These are phyloP conservation scores for Cossypha polioptera DNA, from an alignment of 2,797 vertebrate genomes.

Conservation along the genomic window DNA sequence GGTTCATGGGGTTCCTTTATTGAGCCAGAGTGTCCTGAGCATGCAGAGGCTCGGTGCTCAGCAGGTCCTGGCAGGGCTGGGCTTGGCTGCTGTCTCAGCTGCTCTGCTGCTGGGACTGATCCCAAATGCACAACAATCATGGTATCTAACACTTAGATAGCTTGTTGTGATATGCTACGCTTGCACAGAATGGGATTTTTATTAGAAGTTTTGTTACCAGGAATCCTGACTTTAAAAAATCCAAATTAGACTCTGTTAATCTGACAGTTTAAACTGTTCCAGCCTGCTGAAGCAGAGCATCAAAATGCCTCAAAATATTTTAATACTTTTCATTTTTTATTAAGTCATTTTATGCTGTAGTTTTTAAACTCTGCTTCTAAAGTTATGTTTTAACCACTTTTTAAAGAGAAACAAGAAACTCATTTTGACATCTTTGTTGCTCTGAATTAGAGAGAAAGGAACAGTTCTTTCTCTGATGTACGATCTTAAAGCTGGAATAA, in stretches of 20 bases:
- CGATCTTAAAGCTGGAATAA: constrained; percentile 41
- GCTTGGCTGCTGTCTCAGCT: neutral
- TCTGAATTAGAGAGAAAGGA: neutral
- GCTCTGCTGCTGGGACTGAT: neutral
- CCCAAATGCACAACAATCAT: rapidly evolving
- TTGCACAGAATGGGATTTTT: neutral
- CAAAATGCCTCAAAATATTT: neutral
- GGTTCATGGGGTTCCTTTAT: no score
- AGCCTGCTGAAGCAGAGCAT: neutral
- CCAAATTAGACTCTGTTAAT: neutral
- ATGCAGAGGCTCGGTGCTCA: no score
- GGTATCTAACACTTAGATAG: neutral
- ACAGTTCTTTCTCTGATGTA: neutral
- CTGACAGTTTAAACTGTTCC: neutral
- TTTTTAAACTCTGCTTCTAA: neutral
- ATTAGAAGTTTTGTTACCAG: neutral
- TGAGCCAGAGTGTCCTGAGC: no score
- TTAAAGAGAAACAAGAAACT: neutral
- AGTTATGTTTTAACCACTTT: neutral
- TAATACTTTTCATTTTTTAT: neutral
- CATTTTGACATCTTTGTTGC: constrained; percentile 7
- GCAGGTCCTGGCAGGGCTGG: no score
- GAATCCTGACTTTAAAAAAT: neutral
- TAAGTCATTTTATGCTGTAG: neutral
- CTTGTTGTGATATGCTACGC: neutral